Base-by-base conservation (phyloP, 1,140 invertebrate species). In the Thaumetopoea pityocampa region DNA sequence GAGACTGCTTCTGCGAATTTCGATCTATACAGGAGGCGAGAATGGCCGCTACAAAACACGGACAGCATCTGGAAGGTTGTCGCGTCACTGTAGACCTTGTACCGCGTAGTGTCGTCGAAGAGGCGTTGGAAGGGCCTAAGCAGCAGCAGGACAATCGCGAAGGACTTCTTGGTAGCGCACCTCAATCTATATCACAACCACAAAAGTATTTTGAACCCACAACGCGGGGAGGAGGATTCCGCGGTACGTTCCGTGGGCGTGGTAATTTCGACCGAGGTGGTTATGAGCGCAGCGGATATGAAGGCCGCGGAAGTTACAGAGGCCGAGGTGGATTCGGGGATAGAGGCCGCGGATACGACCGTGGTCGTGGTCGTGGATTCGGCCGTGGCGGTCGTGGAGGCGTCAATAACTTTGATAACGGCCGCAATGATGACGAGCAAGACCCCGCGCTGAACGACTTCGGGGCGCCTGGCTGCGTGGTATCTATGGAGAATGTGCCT, bases 1-100 rank as follows among this genome's bases (percentile, higher is more conserved):
- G 95, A 0, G 92, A 95, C 51, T 95, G 93, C 19, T 95, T 94
- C 67, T 94, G 95, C 52, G 94, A 97, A 67, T 97, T 97, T 66
- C 78, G 86, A 5, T 88, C 87, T 7, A 43, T 78, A 0, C 87
- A 89, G 15, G 92, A 96, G 58, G 93, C 93, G 1, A 79, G 88
- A 5, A 80, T 86, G 35, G 95, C 94, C 0, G 70, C 90, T 0
- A 78, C 87, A 0, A 95, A 94, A 63, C 90, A 96, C 66, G 90
- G 91, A 0, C 57, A 88, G 0, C 86, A 87, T 8, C 81, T 95
- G 3, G 92, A 90, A 0, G 88, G 88, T 2, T 88, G 89, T 32
- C 79, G 88, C 0, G 84, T 96, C 1, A 87, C 86, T 0, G 88
- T 97, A 0, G 87, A 89, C 17, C 51, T 91, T 0, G 89, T 96